phyloP scores from a whole-genome alignment of 37 sponge, comb jelly and placozoan genomes.

The Hormiphora californensis region DNA sequence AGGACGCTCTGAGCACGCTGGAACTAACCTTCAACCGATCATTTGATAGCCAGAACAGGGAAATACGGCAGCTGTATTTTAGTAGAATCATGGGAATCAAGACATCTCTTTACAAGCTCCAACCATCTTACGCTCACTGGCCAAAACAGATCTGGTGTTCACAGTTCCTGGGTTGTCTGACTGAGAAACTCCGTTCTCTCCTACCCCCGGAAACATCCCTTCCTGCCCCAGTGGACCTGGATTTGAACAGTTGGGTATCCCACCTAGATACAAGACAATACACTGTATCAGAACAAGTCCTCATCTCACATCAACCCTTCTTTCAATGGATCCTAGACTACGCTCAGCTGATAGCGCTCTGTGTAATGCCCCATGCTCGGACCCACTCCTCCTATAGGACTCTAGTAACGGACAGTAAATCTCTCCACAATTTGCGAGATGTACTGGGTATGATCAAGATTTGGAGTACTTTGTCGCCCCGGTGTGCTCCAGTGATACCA shows the following conservation, averaged over 20 bases:
- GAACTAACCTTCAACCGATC: conserved; percentile 39
- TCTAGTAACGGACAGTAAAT: conserved; percentile 49
- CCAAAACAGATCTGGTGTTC: conserved; percentile 31
- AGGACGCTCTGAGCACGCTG: background rate
- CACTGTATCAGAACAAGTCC: background rate
- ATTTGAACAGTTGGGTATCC: background rate
- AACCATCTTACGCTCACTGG: conserved; percentile 23
- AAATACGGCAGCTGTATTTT: conserved; percentile 39
- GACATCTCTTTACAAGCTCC: conserved; percentile 27
- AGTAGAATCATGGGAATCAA: conserved; percentile 22
- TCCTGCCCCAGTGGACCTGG: background rate
- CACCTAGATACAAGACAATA: conserved; percentile 15
- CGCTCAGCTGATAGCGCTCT: conserved; percentile 39
- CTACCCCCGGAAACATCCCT: conserved; percentile 7
- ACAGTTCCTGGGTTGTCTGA: conserved; percentile 28
- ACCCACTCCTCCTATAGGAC: conserved; percentile 19
- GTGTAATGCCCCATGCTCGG: background rate
- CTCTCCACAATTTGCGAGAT: conserved; percentile 16
- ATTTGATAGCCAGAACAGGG: conserved; percentile 23
- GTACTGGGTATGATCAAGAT: conserved; percentile 41
- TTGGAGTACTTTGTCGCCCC: background rate
- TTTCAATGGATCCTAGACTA: conserved; percentile 54
- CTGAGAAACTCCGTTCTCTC: conserved; percentile 5
- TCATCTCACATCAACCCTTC: background rate
- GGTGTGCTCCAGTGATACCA: background rate